Base-by-base conservation (phyloP, 2,888 invertebrate genomes). In the Thymelicus acteon region DNA sequence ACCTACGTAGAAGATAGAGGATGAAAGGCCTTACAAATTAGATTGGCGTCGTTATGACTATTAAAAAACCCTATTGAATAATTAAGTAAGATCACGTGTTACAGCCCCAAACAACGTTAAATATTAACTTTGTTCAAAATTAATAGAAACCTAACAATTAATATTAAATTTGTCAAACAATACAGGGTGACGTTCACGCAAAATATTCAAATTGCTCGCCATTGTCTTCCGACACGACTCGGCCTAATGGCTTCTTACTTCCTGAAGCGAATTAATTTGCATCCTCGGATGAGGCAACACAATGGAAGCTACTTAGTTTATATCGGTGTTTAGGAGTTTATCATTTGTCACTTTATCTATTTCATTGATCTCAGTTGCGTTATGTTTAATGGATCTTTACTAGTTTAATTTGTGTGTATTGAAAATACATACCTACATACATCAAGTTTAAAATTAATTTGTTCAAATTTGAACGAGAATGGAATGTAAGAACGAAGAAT, bases 141-240 rank as follows among this genome's bases (percentile, higher is more conserved):
- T 52, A 67, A 12, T 19, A 19, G 48, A 37, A 39, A 60, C 40
- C 52, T 60, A 19, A 52, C 52, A 49, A 61, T 52, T 61, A 67
- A 52, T 61, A 67, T 61, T 60, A 61, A 67, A 67, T 67, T 67
- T 67, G 67, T 67, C 52, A 67, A 40, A 60, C 67, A 67, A 60
- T 61, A 67, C 60, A 52, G 67, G 49, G 67, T 24, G 37, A 24
- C 49, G 52, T 10, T 52, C 37, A 31, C 54, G 54, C 57, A 62
- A 68, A 68, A 68, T 69, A 69, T 69, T 69, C 68, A 69, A 69
- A 69, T 69, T 62, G 39, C 40, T 52, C 68, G 54, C 68, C 54
- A 69, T 69, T 69, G 68, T 69, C 37, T 69, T 68, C 58, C 67
- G 60, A 62, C 67, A 48, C 60, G 44, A 57, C 62, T 61, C 68